phyloP scores from a whole-genome alignment of 1,140 invertebrate species.

The Gryon sp. region DNA sequence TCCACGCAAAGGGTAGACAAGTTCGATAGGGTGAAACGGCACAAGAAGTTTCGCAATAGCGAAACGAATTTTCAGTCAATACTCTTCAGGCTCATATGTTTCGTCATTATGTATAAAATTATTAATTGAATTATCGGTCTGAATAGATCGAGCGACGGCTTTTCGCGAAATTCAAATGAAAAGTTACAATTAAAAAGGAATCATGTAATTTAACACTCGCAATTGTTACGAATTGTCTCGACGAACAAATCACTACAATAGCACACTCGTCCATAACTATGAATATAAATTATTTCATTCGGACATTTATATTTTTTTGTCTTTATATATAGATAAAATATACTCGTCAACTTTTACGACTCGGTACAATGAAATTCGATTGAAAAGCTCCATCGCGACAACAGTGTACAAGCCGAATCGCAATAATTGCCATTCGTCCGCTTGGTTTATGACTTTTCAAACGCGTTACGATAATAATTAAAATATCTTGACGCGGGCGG shows the following conservation, averaged over 20 bases:
- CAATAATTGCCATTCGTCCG: conserved; percentile 14
- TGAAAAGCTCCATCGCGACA: conserved; percentile 3
- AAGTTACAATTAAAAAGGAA: conserved; percentile 1
- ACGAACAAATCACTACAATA: too few relatives aligned
- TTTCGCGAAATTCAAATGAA: background rate
- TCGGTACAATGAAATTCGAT: background rate
- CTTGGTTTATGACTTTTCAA: conserved; percentile 35
- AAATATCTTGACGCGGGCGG: conserved; percentile 40
- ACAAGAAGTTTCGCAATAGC: conserved; percentile 45
- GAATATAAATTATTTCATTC: too few relatives aligned
- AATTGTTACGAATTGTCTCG: too few relatives aligned
- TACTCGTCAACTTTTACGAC: too few relatives aligned
- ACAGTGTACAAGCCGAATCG: background rate
- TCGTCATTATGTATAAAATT: conserved; percentile 23
- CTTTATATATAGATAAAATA: too few relatives aligned
- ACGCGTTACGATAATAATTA: conserved; percentile 40
- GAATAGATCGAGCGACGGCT: too few relatives aligned
- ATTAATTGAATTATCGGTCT: conserved; percentile 27
- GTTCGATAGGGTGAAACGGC: conserved; percentile 40
- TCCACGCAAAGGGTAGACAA: conserved; percentile 37
- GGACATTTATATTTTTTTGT: too few relatives aligned
- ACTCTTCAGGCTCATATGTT: background rate
- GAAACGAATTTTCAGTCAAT: conserved; percentile 48
- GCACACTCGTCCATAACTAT: too few relatives aligned
- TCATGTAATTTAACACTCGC: background rate